phyloP scores from a whole-genome alignment of 1,140 invertebrate genomes.

The Battus philenor region DNA sequence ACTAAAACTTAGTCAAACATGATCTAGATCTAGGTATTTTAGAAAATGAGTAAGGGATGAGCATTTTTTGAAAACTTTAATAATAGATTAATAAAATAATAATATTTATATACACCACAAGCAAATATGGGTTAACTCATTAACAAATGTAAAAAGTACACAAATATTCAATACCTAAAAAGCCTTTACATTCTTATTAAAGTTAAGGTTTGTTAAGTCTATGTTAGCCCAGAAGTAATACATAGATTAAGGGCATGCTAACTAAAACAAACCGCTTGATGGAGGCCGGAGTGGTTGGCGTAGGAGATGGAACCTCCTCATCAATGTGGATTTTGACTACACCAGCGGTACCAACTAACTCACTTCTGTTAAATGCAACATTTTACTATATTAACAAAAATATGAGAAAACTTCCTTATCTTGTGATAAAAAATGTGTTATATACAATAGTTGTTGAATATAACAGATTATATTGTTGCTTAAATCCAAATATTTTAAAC shows the following conservation, averaged over 20 bases:
- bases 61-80: too few relatives aligned
- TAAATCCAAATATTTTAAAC: too few relatives aligned
- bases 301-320: conserved; percentile 67
- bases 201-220: conserved; percentile 20
- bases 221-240: conserved; percentile 40
- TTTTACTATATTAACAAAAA: conserved; percentile 1
- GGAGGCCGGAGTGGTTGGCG: conserved; percentile 70
- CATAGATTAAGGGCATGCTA: conserved; percentile 43
- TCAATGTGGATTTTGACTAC: conserved; percentile 74
- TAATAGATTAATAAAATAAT: too few relatives aligned
- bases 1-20: too few relatives aligned
- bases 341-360: conserved; percentile 73
- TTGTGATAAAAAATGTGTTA: too few relatives aligned
- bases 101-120: too few relatives aligned
- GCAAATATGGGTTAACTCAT: conserved; percentile 4
- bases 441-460: too few relatives aligned
- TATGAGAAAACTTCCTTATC: neutral
- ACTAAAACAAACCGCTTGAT: conserved; percentile 70
- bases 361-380: conserved; percentile 72
- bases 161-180: conserved; percentile 11
- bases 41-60: too few relatives aligned
- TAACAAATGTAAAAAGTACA: conserved; percentile 1
- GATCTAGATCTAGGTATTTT: too few relatives aligned
- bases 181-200: conserved; percentile 5
- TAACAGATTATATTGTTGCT: too few relatives aligned